Base-by-base conservation (phyloP, 2,888 invertebrate species). In the Abrostola tripartita region DNA sequence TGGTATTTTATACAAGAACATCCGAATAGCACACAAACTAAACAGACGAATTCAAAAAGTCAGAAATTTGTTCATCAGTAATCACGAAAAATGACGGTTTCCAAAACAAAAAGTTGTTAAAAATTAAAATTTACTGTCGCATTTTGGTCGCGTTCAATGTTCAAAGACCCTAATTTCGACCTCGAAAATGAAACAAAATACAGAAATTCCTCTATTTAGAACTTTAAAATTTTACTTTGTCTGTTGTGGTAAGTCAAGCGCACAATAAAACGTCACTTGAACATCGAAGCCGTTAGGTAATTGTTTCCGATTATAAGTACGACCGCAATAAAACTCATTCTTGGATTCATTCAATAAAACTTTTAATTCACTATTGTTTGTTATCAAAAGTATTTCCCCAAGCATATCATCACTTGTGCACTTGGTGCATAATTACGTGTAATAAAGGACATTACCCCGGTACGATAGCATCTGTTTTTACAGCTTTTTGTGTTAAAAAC, bases 401-500 rank as follows among this genome's bases (percentile, higher is more conserved):
- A 73, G 74, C 84, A 79, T 80, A 81, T 78, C 82, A 78, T 74
- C 78, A 80, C 71, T 68, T 74, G 76, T 81, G 77, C 81, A 85
- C 82, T 86, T 79, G 79, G 74, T 83, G 74, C 78, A 82, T 89
- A 88, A 89, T 88, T 87, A 88, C 83, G 76, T 79, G 85, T 90
- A 89, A 89, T 91, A 86, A 83, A 87, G 88, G 87, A 86, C 89
- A 88, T 85, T 88, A 86, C 81, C 80, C 81, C 54, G 44, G 5
- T 5, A 58, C 73, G 90, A 89, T 90, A 88, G 49, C 79, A 90
- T 88, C 90, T 82, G 82, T 82, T 86, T 87, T 87, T 85, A 86
- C 85, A 86, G 80, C 79, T 84, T 85, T 88, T 88, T 88, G 84
- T 88, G 85, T 88, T 87, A 85, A 87, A 79, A 87, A 88, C 86